Evolutionary conservation across 2,113 vertebrate genomes (phyloP).

Genomic region (Bufo bufo): DNA sequence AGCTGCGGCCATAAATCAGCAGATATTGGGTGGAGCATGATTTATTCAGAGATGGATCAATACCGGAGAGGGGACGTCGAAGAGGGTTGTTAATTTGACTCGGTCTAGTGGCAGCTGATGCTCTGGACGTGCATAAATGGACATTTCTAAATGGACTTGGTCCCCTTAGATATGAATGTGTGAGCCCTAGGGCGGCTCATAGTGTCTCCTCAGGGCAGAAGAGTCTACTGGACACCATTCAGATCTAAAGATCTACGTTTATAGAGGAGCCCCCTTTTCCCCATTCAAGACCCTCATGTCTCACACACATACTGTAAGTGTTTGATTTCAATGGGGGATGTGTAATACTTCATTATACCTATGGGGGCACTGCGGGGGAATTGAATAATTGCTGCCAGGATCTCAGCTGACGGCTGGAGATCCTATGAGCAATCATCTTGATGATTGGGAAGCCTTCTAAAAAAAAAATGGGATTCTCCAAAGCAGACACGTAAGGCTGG

Average conservation of each 20-base stretch:
- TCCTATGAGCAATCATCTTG: too few species aligned
- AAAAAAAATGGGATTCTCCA: too few species aligned
- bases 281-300: background rate
- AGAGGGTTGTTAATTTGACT: background rate
- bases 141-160: background rate
- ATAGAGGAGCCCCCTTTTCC: too few species aligned
- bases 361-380: background rate
- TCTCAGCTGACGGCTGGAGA: background rate
- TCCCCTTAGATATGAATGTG: background rate
- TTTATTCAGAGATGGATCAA: slow-evolving; percentile 8
- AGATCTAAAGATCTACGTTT: too few species aligned
- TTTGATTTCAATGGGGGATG: background rate
- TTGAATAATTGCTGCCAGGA: background rate
- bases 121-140: background rate
- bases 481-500: too few species aligned
- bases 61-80: background rate
- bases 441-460: too few species aligned
- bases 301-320: too few species aligned
- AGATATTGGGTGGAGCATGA: background rate
- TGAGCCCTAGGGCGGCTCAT: background rate
- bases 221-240: background rate
- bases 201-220: background rate
- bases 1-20: background rate
- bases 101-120: background rate
- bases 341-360: background rate